Base-by-base conservation (phyloP, 2,888 invertebrate species). In the Drosophila heteroneura region DNA sequence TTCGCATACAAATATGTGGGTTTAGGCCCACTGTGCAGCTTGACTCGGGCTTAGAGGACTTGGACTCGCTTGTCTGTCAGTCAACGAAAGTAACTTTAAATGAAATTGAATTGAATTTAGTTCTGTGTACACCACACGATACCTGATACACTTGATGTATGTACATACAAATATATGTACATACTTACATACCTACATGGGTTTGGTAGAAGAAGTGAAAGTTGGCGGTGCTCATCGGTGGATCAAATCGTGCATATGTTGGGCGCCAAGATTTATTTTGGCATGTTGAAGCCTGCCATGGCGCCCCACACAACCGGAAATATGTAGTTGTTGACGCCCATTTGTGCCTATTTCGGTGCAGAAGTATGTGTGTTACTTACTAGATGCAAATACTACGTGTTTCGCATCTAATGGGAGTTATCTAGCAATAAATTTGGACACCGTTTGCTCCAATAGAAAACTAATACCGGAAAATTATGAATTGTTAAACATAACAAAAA, bases 61-160 rank as follows among this genome's bases (percentile, higher is more conserved):
- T 74, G 76, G 76, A 57, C 74, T 76, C 66, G 70, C 80, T 83
- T 89, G 87, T 91, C 88, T 91, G 89, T 91, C 91, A 90, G 78
- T 91, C 89, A 88, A 69, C 74, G 74, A 85, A 83, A 78, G 82
- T 89, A 85, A 91, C 89, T 89, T 91, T 89, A 89, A 89, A 91
- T 89, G 90, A 90, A 89, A 89, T 89, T 89, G 89, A 91, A 89
- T 90, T 89, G 91, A 85, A 89, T 91, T 91, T 89, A 81, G 84
- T 83, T 90, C 74, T 91, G 80, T 85, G 89, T 78, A 90, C 74
- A 82, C 82, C 90, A 87, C 85, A 88, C 85, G 90, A 85, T 73
- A 85, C 82, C 78, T 71, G 74, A 61, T 71, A 75, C 75, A 60
- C 65, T 59, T 51, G 35, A 70, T 39, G 35, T n/a, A 70, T 39